These are phyloP conservation scores for Aplodontia rufa DNA, from an alignment of 2,113 vertebrate genomes.

Conservation along the genomic window DNA sequence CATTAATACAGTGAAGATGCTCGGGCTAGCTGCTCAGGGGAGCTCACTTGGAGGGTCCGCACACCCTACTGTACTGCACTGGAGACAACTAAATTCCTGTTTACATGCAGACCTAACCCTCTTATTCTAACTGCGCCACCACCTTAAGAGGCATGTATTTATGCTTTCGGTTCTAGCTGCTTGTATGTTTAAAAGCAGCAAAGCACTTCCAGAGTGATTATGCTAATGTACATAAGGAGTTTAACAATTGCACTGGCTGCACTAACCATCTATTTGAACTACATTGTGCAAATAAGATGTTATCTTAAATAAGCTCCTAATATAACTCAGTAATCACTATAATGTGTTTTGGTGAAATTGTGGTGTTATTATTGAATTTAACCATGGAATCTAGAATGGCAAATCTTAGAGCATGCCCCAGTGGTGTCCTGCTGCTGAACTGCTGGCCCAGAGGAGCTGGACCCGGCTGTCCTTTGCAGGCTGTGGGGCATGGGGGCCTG, in stretches of 20 bases:
- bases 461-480: accelerated
- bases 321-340: constrained; percentile 76
- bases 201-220: constrained; percentile 67
- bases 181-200: constrained; percentile 76
- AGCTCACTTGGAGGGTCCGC: background rate
- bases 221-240: constrained; percentile 71
- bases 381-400: constrained; percentile 5
- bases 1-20: background rate
- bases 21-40: no score
- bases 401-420: background rate
- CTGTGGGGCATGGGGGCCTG: accelerated
- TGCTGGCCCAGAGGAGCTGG: accelerated
- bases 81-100: constrained; percentile 69
- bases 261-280: constrained; percentile 75
- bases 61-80: background rate
- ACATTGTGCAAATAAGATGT: constrained; percentile 76
- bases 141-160: constrained; percentile 71
- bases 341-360: constrained; percentile 65
- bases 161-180: constrained; percentile 67
- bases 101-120: constrained; percentile 47
- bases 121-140: constrained; percentile 10
- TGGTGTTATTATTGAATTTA: constrained; percentile 71
- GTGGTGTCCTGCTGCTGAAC: background rate
- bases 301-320: constrained; percentile 77
- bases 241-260: constrained; percentile 68